phyloP scores from a whole-genome alignment of 2,113 vertebrate species.

The Microtus oregoni region DNA sequence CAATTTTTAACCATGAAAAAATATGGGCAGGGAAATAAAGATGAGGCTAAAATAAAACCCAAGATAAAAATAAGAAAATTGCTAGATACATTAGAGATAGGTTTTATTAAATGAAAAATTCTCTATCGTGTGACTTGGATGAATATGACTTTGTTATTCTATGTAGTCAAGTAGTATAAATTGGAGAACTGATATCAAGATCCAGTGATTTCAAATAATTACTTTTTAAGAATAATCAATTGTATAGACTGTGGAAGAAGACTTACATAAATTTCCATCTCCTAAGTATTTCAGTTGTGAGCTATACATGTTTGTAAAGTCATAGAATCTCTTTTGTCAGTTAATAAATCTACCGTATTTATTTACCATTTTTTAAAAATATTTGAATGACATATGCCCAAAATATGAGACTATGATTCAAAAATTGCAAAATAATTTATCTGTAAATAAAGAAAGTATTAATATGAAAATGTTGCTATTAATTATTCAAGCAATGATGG shows the following conservation, averaged over 20 bases:
- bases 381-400: not conserved
- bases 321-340: not conserved
- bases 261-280: not conserved
- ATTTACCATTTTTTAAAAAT: not conserved
- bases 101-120: not conserved
- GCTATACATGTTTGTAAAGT: not conserved
- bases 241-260: not conserved
- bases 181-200: not conserved
- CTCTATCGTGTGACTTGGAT: not conserved
- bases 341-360: not conserved
- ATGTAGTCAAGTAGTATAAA: not conserved
- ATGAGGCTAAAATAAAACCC: conserved; percentile 29
- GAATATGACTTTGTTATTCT: not conserved
- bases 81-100: not conserved
- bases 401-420: not conserved
- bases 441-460: conserved; percentile 24
- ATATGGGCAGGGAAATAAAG: conserved; percentile 42
- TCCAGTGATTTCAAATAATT: not conserved
- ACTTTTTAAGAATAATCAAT: not conserved
- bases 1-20: not conserved
- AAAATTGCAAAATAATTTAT: not conserved
- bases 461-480: not conserved
- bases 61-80: conserved; percentile 39
- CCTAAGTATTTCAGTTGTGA: not conserved
- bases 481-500: not conserved